Conservation (phyloP, 1,140 invertebrate species). For the Reticulitermes speratus region DNA sequence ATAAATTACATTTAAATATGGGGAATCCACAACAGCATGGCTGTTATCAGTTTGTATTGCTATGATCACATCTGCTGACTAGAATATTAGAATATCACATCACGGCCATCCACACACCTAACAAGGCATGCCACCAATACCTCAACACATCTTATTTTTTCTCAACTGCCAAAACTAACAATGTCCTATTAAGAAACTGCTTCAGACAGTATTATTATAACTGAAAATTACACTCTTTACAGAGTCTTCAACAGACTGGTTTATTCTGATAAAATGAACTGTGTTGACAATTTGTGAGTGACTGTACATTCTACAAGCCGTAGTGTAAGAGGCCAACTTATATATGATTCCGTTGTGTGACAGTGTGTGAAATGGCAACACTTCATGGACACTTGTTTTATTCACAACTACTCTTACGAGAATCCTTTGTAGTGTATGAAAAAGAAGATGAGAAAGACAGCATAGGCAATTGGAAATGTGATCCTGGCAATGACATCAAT, state of each 20-base stretch:
- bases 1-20: not conserved
- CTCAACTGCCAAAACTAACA: too few relatives aligned
- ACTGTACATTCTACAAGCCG: not conserved
- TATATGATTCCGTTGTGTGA: too few relatives aligned
- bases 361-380: not conserved
- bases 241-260: too few relatives aligned
- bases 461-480: conserved; percentile 87
- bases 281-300: not conserved
- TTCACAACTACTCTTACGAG: conserved; percentile 2
- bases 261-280: not conserved
- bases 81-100: conserved; percentile 10
- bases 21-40: not conserved
- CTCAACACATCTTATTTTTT: not conserved
- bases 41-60: not conserved
- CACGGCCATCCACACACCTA: too few relatives aligned
- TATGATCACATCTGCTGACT: not conserved
- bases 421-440: conserved; percentile 80
- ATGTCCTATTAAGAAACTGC: too few relatives aligned
- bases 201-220: too few relatives aligned
- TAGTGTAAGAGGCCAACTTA: not conserved
- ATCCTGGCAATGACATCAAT: conserved; percentile 92
- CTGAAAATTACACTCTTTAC: too few relatives aligned
- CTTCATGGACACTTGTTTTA: not conserved
- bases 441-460: conserved; percentile 90
- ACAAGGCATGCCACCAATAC: not conserved